Conservation (phyloP, 2,888 invertebrate species). For the Conomelus anceps region DNA sequence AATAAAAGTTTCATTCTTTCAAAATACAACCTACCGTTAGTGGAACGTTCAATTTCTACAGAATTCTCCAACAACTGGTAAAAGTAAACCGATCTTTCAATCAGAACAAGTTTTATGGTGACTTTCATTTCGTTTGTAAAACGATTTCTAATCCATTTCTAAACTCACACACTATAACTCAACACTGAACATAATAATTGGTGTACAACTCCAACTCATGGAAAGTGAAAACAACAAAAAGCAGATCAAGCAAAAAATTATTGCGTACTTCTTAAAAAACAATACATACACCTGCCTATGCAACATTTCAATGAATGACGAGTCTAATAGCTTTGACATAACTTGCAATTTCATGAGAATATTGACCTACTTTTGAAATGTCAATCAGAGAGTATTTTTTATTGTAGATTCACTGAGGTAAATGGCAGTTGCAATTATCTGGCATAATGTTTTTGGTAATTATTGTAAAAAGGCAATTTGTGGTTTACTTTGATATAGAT, state of each 20-base stretch:
- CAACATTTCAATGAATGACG: background rate
- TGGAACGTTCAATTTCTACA: background rate
- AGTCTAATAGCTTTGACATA: background rate
- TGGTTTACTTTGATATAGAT: no score
- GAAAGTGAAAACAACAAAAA: background rate
- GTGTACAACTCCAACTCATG: background rate
- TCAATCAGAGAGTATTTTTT: background rate
- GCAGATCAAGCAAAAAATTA: background rate
- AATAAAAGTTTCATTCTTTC: background rate
- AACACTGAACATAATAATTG: background rate
- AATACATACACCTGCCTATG: background rate
- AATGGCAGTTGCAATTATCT: no score
- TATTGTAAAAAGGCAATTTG: no score
- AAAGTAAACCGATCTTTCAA: background rate
- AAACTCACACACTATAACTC: background rate
- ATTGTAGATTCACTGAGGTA: background rate
- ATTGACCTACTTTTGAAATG: background rate
- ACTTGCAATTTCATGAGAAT: background rate
- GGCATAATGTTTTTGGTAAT: no score
- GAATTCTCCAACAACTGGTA: background rate
- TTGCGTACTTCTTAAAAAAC: background rate
- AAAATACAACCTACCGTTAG: background rate
- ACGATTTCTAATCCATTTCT: background rate
- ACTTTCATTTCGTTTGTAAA: background rate
- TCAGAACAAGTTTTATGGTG: background rate